Base-by-base conservation (phyloP, 2,113 vertebrate genomes). In the Notothenia rossii region DNA sequence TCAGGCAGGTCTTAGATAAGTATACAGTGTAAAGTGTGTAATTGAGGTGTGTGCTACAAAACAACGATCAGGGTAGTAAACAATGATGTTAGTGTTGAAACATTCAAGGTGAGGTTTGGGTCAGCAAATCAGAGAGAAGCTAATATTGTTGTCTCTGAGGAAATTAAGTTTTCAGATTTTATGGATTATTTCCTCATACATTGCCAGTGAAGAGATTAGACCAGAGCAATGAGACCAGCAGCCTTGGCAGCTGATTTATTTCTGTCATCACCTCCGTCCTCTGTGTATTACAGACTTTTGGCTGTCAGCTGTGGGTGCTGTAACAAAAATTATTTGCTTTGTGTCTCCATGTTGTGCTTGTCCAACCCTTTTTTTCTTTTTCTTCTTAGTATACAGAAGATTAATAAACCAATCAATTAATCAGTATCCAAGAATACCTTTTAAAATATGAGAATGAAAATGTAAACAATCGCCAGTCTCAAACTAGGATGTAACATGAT, bases 1-100 rank as follows among this genome's bases (percentile, higher is more conserved):
- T 20, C 59, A 64, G 55, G 83, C 86, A 88, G 87, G 77, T 89
- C 85, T 51, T 79, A 40, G 71, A 20, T 54, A 29, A 36, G 75
- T 63, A 55, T 48, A 58, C 72, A 71, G 75, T 56, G 68, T 62
- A 7, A 40, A 64, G 18, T 15, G 55, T 78, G 12, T 67, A 84
- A 61, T 11, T 51, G 36, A 79, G 43, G 66, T 36, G 76, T 72
- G 74, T 51, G 58, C 43, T 25, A 73, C 29, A 45, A 60, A 70
- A 79, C 67, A 81, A 76, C 56, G 20, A 17, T 55, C 12, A 0
- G 40, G 55, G 63, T 17, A n/a, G 63, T 68, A 76, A 76, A 88
- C 60, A 72, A 81, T 53, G 25, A 43, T 11, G 54, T 64, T 20
- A 55, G 46, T 55, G 56, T 45, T 60, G 11, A 66, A 80, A 61